Evolutionary conservation across 92 coral and sea anemone species (phyloP).

Genomic region (Micromussa lordhowensis): DNA sequence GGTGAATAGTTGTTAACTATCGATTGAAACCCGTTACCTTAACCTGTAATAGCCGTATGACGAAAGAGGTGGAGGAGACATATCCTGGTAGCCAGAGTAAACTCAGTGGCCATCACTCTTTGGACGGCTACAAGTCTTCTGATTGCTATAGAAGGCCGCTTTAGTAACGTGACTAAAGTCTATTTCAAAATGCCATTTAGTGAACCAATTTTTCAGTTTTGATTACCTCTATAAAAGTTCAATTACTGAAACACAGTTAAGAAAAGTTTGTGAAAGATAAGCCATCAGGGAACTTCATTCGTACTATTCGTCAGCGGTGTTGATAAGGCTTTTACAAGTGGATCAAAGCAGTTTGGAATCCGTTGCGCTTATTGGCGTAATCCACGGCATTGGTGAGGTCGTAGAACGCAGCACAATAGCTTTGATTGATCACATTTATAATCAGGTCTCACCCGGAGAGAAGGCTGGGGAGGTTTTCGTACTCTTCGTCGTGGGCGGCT

Average conservation of each 20-base stretch:
- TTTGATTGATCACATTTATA: neutral
- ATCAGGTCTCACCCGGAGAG: neutral
- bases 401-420: neutral
- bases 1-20: too few relatives aligned
- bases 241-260: too few relatives aligned
- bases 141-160: neutral
- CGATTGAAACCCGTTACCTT: slow-evolving; percentile 29
- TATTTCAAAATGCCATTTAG: slow-evolving; percentile 4
- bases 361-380: neutral
- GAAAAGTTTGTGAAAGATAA: neutral
- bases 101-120: neutral
- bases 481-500: neutral
- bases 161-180: neutral
- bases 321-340: neutral
- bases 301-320: neutral
- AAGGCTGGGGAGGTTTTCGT: neutral
- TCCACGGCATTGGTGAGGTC: neutral
- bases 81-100: neutral
- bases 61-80: slow-evolving; percentile 5
- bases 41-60: slow-evolving; percentile 40
- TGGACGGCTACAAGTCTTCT: slow-evolving; percentile 1
- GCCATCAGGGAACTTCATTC: neutral
- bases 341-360: neutral
- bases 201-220: too few relatives aligned
- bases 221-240: too few relatives aligned